phyloP scores from a whole-genome alignment of 2,797 vertebrate species.

The Sebastiscus tertius region DNA sequence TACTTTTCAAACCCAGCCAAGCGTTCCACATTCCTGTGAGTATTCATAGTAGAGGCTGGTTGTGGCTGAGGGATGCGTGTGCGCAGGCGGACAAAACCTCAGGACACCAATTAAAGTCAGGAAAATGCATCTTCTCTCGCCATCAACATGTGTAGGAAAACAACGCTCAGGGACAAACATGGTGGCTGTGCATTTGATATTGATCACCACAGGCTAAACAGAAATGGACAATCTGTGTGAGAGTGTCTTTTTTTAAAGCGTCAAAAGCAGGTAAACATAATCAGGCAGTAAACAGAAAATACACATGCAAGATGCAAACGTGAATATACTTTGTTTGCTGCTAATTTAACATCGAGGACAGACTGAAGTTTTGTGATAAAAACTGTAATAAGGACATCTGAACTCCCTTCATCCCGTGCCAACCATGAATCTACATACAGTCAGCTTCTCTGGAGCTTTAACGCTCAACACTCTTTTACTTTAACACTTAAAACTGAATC shows the following conservation, averaged over 20 bases:
- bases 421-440: neutral
- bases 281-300: neutral
- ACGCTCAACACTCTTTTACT: neutral
- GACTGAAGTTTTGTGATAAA: neutral
- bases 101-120: neutral
- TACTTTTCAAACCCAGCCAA: neutral
- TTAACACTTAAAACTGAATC: constrained; percentile 22
- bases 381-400: neutral
- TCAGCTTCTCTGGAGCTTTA: neutral
- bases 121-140: neutral
- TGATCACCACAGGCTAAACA: neutral
- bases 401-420: neutral
- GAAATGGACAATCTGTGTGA: neutral
- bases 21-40: neutral
- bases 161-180: neutral
- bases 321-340: neutral
- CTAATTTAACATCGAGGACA: neutral
- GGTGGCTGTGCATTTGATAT: neutral
- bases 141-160: neutral
- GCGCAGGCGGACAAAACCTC: neutral
- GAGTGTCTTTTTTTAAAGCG: neutral
- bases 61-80: neutral
- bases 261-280: neutral
- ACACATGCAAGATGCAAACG: neutral
- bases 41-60: neutral